phyloP scores from a whole-genome alignment of 2,797 vertebrate genomes.

The Zalophus californianus region DNA sequence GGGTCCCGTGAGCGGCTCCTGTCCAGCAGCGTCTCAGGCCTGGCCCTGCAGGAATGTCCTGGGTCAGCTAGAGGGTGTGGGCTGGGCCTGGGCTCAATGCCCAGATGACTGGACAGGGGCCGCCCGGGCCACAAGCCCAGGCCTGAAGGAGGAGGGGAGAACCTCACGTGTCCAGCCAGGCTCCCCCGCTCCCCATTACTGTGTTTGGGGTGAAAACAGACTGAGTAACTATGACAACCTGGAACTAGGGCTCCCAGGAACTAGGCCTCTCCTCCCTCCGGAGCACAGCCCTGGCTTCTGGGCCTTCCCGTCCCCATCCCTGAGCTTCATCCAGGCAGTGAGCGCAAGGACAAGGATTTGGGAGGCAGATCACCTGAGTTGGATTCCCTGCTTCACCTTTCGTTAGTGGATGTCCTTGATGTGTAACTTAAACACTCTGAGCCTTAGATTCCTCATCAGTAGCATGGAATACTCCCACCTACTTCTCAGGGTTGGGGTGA shows the following conservation, averaged over 20 bases:
- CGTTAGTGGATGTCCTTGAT: background rate
- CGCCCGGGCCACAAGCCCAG: slow-evolving; percentile 73
- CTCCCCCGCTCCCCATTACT: slow-evolving; percentile 24
- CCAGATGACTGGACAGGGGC: slow-evolving; percentile 81
- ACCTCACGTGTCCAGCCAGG: slow-evolving; percentile 78
- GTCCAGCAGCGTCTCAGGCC: slow-evolving; percentile 19
- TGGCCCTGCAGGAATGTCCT: slow-evolving; percentile 64
- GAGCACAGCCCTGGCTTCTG: slow-evolving; percentile 65
- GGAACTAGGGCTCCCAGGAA: slow-evolving; percentile 77
- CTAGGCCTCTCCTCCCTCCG: slow-evolving; percentile 58
- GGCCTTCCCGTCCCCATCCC: slow-evolving; percentile 40
- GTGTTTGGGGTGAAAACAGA: slow-evolving; percentile 82
- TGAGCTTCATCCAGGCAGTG: background rate
- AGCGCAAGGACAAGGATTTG: background rate
- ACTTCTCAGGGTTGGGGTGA: no score
- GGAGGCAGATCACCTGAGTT: background rate
- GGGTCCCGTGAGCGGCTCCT: background rate
- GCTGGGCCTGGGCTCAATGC: slow-evolving; percentile 71
- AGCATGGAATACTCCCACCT: no score
- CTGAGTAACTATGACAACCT: slow-evolving; percentile 71
- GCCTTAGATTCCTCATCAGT: background rate
- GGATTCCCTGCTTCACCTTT: background rate
- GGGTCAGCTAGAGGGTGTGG: slow-evolving; percentile 79
- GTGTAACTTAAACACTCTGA: background rate
- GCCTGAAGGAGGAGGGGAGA: slow-evolving; percentile 64